These are phyloP conservation scores for Rhagonycha lutea DNA, from an alignment of 2,888 invertebrate species.

Conservation along the genomic window DNA sequence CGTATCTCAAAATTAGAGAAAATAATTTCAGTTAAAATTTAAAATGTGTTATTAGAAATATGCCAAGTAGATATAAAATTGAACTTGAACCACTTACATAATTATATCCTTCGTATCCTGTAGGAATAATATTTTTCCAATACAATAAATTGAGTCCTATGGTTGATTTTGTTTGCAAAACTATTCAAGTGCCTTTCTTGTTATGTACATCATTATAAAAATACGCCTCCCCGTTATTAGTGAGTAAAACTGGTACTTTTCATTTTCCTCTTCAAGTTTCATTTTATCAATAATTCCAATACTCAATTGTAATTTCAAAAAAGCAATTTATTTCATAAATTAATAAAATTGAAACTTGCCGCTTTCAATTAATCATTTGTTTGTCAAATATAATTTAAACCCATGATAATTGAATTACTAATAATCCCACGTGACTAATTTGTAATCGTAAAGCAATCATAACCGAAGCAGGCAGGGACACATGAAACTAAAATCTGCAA, in stretches of 20 bases:
- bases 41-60: no score
- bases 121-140: neutral
- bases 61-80: no score
- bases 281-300: neutral
- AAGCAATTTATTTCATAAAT: neutral
- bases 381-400: neutral
- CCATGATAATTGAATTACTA: neutral
- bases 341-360: neutral
- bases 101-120: neutral
- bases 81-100: neutral
- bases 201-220: neutral
- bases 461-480: neutral
- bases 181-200: neutral
- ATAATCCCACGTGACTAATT: slow-evolving; percentile 7
- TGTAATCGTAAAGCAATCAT: neutral
- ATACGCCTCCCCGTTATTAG: neutral
- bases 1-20: neutral
- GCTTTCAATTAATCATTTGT: neutral
- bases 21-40: neutral
- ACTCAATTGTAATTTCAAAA: neutral
- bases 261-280: neutral
- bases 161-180: neutral
- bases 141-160: neutral
- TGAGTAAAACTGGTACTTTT: neutral
- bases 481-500: slow-evolving; percentile 12